phyloP scores from a whole-genome alignment of 2,113 vertebrate species.

The Laticauda laticaudata region DNA sequence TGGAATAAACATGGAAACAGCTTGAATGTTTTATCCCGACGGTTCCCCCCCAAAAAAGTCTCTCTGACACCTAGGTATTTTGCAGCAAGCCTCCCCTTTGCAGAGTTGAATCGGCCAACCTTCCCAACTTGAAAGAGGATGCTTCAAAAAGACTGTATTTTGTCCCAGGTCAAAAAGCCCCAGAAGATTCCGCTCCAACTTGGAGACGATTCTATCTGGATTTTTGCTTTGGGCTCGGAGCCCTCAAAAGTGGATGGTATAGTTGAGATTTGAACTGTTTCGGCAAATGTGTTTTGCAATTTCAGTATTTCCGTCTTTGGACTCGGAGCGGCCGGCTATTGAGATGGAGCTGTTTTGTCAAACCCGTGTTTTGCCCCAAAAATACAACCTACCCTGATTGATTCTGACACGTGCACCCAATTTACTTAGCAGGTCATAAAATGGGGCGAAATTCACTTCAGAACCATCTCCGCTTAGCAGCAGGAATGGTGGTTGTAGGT shows the following conservation, averaged over 20 bases:
- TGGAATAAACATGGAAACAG: background rate
- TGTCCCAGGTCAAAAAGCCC: background rate
- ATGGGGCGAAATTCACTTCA: too few relatives aligned
- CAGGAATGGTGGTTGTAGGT: too few relatives aligned
- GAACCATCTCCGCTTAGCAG: too few relatives aligned
- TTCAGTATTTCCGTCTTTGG: background rate
- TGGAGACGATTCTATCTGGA: background rate
- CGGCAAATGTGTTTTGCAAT: background rate
- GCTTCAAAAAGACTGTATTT: background rate
- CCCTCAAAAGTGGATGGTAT: background rate
- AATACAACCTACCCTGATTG: too few relatives aligned
- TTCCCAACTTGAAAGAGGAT: background rate
- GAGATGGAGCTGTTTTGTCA: background rate
- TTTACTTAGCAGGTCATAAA: too few relatives aligned
- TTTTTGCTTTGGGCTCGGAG: background rate
- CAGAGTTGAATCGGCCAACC: background rate
- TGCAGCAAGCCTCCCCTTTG: background rate
- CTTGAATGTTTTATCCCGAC: background rate
- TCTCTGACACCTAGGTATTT: background rate
- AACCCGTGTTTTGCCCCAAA: background rate
- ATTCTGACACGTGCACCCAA: too few relatives aligned
- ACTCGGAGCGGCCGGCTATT: background rate
- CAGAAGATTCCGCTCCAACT: background rate
- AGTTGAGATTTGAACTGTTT: background rate
- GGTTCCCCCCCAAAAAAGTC: background rate